Evolutionary conservation across 2,888 invertebrate genomes (phyloP).

Genomic region (Hipparchia semele): DNA sequence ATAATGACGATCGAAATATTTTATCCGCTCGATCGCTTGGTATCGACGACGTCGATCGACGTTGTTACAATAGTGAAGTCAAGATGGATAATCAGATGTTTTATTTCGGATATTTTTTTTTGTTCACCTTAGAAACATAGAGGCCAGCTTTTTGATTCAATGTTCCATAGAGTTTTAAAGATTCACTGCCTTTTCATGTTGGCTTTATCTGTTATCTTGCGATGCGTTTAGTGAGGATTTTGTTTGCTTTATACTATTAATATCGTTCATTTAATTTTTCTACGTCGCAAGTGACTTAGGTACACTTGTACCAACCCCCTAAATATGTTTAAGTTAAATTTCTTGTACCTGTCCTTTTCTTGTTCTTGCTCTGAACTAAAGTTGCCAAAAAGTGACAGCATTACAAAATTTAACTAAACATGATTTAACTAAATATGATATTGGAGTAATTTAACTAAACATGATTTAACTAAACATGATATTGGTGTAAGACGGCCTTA

Average conservation of each 20-base stretch:
- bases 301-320: too few species aligned
- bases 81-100: conserved; percentile 45
- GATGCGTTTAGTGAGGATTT: conserved; percentile 8
- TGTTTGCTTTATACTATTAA: conserved; percentile 14
- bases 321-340: too few species aligned
- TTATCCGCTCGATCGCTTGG: conserved; percentile 44
- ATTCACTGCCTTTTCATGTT: conserved; percentile 23
- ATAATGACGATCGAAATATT: conserved; percentile 49
- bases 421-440: too few species aligned
- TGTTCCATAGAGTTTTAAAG: conserved; percentile 18
- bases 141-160: conserved; percentile 27
- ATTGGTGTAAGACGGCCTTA: too few species aligned
- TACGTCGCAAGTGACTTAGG: not conserved
- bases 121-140: conserved; percentile 31
- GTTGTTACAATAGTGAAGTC: conserved; percentile 43
- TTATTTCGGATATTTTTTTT: conserved; percentile 36
- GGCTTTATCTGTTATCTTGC: conserved; percentile 18
- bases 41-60: conserved; percentile 45
- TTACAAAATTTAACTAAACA: too few species aligned
- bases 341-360: too few species aligned
- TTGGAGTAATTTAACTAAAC: too few species aligned
- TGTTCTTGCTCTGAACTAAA: too few species aligned
- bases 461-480: too few species aligned
- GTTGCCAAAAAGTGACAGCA: too few species aligned
- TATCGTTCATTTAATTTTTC: conserved; percentile 1